phyloP scores from a whole-genome alignment of 2,888 invertebrate species.

The Tenthredo scrophulariae region DNA sequence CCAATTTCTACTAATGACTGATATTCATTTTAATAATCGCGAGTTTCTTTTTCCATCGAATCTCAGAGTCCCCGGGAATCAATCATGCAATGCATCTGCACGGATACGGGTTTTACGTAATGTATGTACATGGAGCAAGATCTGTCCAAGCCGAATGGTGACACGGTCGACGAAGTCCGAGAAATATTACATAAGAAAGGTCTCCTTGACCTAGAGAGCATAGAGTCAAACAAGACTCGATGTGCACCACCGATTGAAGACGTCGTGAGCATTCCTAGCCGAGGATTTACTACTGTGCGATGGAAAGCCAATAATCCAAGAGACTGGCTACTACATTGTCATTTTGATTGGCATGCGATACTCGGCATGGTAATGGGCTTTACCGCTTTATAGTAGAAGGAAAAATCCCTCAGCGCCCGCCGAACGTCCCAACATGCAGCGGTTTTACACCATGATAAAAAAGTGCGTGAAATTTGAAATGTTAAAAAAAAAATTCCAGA shows the following conservation, averaged over 20 bases:
- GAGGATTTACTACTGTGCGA: constrained; percentile 80
- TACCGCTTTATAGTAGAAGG: constrained; percentile 79
- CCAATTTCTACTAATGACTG: not conserved
- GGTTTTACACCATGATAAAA: constrained; percentile 79
- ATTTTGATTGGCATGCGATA: constrained; percentile 75
- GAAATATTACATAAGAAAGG: constrained; percentile 44
- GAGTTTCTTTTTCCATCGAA: not conserved
- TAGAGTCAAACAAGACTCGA: not conserved
- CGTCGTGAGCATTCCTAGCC: constrained; percentile 77
- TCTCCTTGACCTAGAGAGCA: not conserved
- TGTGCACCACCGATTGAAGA: constrained; percentile 75
- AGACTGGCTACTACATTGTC: constrained; percentile 79
- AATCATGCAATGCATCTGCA: constrained; percentile 77
- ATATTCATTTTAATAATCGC: not conserved
- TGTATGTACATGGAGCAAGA: constrained; percentile 66
- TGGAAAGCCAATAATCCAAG: constrained; percentile 81
- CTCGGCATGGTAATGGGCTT: constrained; percentile 78
- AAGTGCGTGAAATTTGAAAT: not conserved
- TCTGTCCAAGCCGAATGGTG: not conserved
- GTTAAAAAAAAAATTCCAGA: not conserved
- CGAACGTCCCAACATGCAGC: constrained; percentile 80
- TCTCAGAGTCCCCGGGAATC: constrained; percentile 48
- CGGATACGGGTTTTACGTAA: constrained; percentile 74
- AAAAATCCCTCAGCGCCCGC: constrained; percentile 78
- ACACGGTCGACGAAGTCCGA: constrained; percentile 50